Evolutionary conservation across 1,140 invertebrate genomes (phyloP).

Genomic region (Caenorhabditis remanei): DNA sequence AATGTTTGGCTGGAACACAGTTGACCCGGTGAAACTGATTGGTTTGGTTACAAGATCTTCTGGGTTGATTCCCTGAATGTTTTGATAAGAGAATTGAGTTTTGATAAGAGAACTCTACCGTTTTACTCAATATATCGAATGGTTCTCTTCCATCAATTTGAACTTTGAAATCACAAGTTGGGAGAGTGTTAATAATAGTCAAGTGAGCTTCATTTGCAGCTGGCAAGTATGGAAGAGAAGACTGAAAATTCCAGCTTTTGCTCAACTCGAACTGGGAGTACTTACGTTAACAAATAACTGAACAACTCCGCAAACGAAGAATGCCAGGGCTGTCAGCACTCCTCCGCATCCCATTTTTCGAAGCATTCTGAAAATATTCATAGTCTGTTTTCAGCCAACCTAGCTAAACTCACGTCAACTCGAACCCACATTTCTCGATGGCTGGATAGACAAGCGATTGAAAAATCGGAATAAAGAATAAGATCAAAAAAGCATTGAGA

Average conservation of each 20-base stretch:
- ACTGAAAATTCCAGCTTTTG: constrained; percentile 46
- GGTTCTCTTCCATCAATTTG: background rate
- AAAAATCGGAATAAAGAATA: constrained; percentile 89
- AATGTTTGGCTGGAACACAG: constrained; percentile 15
- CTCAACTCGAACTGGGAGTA: background rate
- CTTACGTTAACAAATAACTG: constrained; percentile 85
- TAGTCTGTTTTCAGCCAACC: background rate
- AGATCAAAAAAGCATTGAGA: constrained; percentile 87
- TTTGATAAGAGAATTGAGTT: background rate
- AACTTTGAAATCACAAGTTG: constrained; percentile 43
- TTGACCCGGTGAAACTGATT: background rate
- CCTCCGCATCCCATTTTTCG: constrained; percentile 87
- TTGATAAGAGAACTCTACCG: background rate
- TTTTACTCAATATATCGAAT: constrained; percentile 14
- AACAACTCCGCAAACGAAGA: constrained; percentile 87
- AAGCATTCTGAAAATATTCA: constrained; percentile 80
- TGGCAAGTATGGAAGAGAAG: constrained; percentile 83
- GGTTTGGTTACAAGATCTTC: constrained; percentile 10
- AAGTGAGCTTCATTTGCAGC: constrained; percentile 82
- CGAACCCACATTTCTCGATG: constrained; percentile 19
- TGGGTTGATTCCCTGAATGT: constrained; percentile 19
- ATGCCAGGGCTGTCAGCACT: constrained; percentile 86
- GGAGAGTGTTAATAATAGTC: constrained; percentile 74
- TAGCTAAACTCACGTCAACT: constrained; percentile 5
- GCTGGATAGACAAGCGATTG: constrained; percentile 79